Conservation (phyloP, 2,113 vertebrate species). For the Tragulus kanchil region DNA sequence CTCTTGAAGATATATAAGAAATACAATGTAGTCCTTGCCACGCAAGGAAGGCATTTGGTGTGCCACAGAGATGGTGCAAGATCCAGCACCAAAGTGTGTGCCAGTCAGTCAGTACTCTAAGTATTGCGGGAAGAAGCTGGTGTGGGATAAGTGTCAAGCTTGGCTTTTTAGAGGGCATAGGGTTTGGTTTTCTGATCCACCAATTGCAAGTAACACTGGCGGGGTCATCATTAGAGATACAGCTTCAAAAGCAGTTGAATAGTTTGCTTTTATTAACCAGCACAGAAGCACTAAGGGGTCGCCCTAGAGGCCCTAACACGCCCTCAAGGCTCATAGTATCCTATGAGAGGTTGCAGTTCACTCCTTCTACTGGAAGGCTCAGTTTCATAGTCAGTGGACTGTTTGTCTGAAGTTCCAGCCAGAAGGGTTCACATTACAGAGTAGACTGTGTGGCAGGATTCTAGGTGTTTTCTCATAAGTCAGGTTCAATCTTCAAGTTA, state of each 20-base stretch:
- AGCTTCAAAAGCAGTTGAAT: neutral
- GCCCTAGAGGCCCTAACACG: fast-evolving
- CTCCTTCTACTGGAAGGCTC: neutral
- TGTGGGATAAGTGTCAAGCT: neutral
- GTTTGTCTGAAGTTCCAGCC: neutral
- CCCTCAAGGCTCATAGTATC: neutral
- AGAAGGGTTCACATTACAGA: neutral
- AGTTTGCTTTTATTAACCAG: neutral
- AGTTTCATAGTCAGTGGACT: neutral
- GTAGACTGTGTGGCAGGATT: neutral
- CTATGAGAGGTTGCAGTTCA: neutral
- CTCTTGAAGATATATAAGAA: conserved; percentile 10
- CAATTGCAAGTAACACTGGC: neutral
- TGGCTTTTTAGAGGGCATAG: neutral
- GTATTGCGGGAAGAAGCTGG: neutral
- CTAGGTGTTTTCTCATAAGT: neutral
- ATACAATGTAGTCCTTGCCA: neutral
- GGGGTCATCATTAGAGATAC: neutral
- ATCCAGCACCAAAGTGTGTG: neutral
- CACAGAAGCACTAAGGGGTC: neutral
- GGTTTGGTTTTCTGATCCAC: conserved; percentile 21
- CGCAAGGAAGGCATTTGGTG: neutral
- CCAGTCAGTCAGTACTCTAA: neutral
- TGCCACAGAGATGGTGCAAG: neutral
- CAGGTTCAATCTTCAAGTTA: neutral